Conservation (phyloP, 92 coral and sea anemone genomes). For the Nematostella vectensis region DNA sequence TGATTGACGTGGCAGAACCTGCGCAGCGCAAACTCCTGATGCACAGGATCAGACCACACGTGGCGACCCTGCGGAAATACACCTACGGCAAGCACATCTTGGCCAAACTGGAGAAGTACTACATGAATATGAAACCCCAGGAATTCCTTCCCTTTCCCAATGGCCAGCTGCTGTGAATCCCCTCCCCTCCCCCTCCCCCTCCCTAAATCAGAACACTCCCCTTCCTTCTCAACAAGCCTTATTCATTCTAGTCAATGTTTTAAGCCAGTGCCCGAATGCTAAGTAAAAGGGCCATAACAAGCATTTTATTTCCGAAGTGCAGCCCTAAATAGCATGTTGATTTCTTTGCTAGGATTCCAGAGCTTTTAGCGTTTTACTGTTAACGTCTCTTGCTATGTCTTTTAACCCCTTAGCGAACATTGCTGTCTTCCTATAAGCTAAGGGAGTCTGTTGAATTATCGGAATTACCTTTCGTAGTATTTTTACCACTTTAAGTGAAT, state of each 20-base stretch:
- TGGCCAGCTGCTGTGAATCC: constrained; percentile 62
- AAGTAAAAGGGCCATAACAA: too few relatives aligned
- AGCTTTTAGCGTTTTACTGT: too few relatives aligned
- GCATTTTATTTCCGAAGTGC: too few relatives aligned
- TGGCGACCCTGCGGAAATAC: constrained; percentile 89
- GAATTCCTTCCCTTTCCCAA: constrained; percentile 74
- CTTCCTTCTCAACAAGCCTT: not conserved
- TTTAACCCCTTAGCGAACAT: too few relatives aligned
- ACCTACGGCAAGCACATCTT: constrained; percentile 97
- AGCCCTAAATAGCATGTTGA: too few relatives aligned
- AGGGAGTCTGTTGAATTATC: too few relatives aligned
- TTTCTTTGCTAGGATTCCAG: too few relatives aligned
- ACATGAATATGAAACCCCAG: constrained; percentile 69
- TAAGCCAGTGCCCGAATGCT: not conserved
- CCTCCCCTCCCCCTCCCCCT: not conserved
- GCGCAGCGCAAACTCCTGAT: constrained; percentile 89
- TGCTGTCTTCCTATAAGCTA: too few relatives aligned
- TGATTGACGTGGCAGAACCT: constrained; percentile 98
- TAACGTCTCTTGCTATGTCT: too few relatives aligned
- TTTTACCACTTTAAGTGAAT: not conserved
- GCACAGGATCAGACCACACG: constrained; percentile 92
- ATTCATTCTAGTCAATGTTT: not conserved
- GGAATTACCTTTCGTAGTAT: too few relatives aligned
- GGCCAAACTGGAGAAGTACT: constrained; percentile 94
- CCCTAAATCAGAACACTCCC: not conserved